These are phyloP conservation scores for Phymatocera aterrima DNA, from an alignment of 2,888 invertebrate species.

Conservation along the genomic window DNA sequence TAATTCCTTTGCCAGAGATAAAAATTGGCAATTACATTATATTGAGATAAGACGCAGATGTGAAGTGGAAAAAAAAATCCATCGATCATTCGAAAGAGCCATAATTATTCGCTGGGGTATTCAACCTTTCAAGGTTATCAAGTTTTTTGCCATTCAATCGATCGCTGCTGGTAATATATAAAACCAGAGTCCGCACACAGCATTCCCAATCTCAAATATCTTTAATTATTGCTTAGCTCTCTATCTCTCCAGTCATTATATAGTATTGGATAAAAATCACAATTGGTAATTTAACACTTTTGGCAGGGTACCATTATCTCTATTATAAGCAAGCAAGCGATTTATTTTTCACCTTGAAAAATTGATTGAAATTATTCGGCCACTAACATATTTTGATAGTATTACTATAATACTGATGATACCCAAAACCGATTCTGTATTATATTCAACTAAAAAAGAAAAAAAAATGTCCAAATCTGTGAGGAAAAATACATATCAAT, in stretches of 20 bases:
- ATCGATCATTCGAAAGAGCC: neutral
- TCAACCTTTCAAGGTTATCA: neutral
- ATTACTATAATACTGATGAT: too few species aligned
- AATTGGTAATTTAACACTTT: neutral
- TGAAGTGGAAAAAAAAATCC: neutral
- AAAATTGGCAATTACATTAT: neutral
- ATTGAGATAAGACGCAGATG: neutral
- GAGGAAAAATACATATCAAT: neutral
- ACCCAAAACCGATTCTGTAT: too few species aligned
- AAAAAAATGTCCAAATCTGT: too few species aligned
- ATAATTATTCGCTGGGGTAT: neutral
- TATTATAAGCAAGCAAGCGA: neutral
- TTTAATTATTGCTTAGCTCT: neutral
- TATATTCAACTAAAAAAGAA: too few species aligned
- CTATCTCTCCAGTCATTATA: neutral
- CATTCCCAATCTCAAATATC: neutral
- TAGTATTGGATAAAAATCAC: neutral
- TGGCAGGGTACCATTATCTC: neutral
- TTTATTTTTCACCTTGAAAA: neutral
- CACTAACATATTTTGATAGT: too few species aligned
- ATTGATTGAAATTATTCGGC: neutral
- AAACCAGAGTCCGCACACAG: neutral
- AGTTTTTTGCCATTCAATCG: neutral
- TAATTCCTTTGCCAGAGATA: neutral
- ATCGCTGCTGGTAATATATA: too few species aligned